Evolutionary conservation across 2,113 vertebrate species (phyloP).

Genomic region (Sus scrofa): T2T-Sscrofa CM000817.6:32109001-32109500

Average conservation of each 20-base stretch:
- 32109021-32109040: neutral
- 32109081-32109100: neutral
- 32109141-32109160: neutral
- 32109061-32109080: neutral
- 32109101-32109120: neutral
- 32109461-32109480: slow-evolving; percentile 88
- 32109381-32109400: slow-evolving; percentile 71
- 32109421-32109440: slow-evolving; percentile 84
- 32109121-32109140: neutral
- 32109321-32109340: neutral
- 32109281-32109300: slow-evolving; percentile 8
- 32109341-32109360: neutral
- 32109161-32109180: neutral
- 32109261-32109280: slow-evolving; percentile 9
- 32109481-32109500: slow-evolving; percentile 90
- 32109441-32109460: slow-evolving; percentile 83
- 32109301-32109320: neutral
- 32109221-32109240: slow-evolving; percentile 9
- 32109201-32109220: neutral
- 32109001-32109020: neutral
- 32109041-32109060: neutral
- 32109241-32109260: slow-evolving; percentile 36
- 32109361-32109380: slow-evolving; percentile 49
- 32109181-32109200: neutral
- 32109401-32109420: slow-evolving; percentile 72